A percentile compares a stretch with the other conserved stretches of the same genome.
These are phyloP conservation scores for Procavia capensis DNA, from an alignment of 2,113 vertebrate genomes.

Conservation along the genomic window DNA sequence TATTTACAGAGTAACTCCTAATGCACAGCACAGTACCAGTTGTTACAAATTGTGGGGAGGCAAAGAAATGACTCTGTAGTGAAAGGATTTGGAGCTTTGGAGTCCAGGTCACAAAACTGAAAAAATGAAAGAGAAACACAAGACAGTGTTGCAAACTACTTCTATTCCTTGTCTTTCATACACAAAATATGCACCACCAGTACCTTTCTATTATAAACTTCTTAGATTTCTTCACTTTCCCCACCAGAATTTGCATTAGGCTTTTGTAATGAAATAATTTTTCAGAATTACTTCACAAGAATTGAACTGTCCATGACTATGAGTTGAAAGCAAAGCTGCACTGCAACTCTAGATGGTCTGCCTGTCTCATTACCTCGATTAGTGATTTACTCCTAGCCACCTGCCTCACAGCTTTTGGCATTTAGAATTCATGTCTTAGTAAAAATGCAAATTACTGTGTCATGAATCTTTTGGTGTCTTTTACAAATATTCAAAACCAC, in stretches of 20 bases:
- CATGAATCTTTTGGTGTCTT: constrained; percentile 25
- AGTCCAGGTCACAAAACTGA: not conserved
- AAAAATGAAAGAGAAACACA: not conserved
- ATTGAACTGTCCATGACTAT: not conserved
- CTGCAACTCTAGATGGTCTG: not conserved
- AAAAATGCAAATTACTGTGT: not conserved
- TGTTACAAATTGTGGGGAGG: not conserved
- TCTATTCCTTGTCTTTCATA: not conserved
- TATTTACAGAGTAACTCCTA: not conserved
- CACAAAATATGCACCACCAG: not conserved
- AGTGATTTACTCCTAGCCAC: not conserved
- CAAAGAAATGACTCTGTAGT: not conserved
- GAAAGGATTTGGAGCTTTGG: not conserved
- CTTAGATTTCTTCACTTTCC: not conserved
- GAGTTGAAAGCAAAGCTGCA: constrained; percentile 11
- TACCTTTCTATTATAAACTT: not conserved
- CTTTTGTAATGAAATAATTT: constrained; percentile 2
- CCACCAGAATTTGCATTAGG: not conserved
- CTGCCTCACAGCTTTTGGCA: not conserved
- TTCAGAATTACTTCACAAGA: constrained; percentile 38
- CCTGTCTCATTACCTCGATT: not conserved
- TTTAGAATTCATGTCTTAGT: constrained; percentile 9
- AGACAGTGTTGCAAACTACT: not conserved
- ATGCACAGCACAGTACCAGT: not conserved
- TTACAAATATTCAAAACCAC: constrained; percentile 31